Percentiles rank a stretch among this genome's conserved stretches.
Conservation (phyloP, 2,113 vertebrate species). For the Ailurus styani region DNA sequence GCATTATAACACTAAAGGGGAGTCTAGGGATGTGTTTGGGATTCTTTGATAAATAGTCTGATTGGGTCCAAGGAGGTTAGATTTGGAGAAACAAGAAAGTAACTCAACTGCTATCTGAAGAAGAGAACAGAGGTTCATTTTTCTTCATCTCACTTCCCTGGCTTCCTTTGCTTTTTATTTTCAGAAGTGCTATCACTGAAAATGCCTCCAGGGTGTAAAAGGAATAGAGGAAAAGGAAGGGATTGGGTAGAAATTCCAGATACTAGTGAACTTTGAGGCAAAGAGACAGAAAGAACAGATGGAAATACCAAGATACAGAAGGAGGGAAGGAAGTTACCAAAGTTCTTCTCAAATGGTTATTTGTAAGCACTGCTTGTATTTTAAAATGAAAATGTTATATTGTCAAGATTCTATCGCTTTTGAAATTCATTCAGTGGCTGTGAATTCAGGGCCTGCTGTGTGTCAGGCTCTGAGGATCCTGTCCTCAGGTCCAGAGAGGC, state of each 20-base stretch:
- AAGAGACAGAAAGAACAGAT: background rate
- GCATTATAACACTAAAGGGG: background rate
- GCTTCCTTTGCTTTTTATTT: conserved; percentile 18
- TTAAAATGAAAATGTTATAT: background rate
- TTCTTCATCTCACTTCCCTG: background rate
- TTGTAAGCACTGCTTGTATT: background rate
- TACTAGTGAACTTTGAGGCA: background rate
- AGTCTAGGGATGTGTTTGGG: background rate
- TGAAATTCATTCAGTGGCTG: background rate
- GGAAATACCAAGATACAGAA: background rate
- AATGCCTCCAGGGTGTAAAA: background rate
- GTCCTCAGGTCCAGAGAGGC: background rate
- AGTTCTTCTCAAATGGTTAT: background rate
- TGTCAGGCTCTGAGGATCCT: background rate
- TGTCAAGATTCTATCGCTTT: background rate
- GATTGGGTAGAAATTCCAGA: background rate
- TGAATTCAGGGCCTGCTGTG: background rate
- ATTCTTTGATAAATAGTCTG: background rate
- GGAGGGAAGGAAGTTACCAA: background rate
- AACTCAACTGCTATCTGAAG: background rate
- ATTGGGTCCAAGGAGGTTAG: background rate
- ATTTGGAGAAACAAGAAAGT: background rate
- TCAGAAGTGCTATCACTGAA: background rate
- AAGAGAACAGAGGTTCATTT: background rate
- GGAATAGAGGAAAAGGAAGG: background rate